A percentile compares a stretch with the other conserved stretches of the same genome.
phyloP scores from a whole-genome alignment of 2,113 vertebrate species.

The Cynopterus brachyotis region DNA sequence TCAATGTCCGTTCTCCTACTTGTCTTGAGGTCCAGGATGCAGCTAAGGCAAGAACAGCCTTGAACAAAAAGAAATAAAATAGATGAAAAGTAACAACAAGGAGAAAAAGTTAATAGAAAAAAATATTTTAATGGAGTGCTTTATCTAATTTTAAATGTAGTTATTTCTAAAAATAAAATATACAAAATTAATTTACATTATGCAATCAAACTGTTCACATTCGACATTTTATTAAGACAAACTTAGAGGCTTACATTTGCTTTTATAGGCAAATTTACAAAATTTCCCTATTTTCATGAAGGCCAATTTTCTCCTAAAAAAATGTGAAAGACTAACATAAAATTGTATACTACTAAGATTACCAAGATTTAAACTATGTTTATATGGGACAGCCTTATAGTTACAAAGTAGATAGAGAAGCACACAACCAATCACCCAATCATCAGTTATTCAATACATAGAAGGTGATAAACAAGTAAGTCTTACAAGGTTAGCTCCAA shows the following conservation, averaged over 20 bases:
- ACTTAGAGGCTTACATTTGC: neutral
- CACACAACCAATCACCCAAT: neutral
- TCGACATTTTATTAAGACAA: neutral
- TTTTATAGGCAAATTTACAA: slow-evolving; percentile 29
- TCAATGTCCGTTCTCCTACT: slow-evolving; percentile 96
- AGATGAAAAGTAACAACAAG: neutral
- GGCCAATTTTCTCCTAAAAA: slow-evolving; percentile 2
- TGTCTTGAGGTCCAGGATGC: slow-evolving; percentile 99
- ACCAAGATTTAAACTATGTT: neutral
- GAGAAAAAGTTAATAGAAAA: neutral
- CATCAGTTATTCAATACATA: neutral
- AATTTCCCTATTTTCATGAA: neutral
- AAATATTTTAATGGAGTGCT: neutral
- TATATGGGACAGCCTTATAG: neutral
- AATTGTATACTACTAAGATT: neutral
- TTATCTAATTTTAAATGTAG: slow-evolving; percentile 9
- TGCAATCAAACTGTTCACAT: neutral
- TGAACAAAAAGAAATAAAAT: slow-evolving; percentile 44
- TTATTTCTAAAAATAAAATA: slow-evolving; percentile 35
- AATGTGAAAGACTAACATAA: neutral
- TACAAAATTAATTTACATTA: neutral
- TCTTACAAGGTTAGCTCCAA: neutral
- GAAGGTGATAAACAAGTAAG: neutral
- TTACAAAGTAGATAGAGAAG: neutral
- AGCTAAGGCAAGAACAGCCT: slow-evolving; percentile 98